Base-by-base conservation (phyloP, 2,113 vertebrate species). In the Platichthys stellatus region DNA sequence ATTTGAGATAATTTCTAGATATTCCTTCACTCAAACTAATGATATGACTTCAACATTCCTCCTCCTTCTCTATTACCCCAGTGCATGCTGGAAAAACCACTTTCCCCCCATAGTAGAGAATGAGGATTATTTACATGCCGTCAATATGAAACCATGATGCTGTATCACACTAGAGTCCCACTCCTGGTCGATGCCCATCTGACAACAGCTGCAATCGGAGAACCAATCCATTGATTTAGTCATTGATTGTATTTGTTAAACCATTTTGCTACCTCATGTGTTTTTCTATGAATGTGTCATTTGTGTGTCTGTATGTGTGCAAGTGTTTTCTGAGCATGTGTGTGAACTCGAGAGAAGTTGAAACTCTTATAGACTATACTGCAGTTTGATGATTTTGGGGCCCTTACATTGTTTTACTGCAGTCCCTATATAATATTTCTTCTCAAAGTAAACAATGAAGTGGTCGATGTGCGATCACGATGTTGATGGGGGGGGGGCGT, bases 221-320 rank as follows among this genome's bases (percentile, higher is more conserved):
- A 75, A 72, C 62, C 72, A 58, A 78, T 74, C 76, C 77, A 81
- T 51, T 13, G 12, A 53, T 53, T 28, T 70, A 47, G 49, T 69
- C 71, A 73, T 24, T 79, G 94, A 95, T 93, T 95, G 94, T 95
- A 93, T 90, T 89, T 88, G 86, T 89, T 86, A 85, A 85, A 88
- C 90, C 67, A 74, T 90, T 65, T 94, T 96, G 96, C 97, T 98
- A 98, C 97, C 97, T 99, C 97, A 96, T 57, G 12, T 93, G 90
- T 94, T 92, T 85, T 14, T 58, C 18, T 28, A 45, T 83, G 83
- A 86, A 85, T 83, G 81, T 90, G 73, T 85, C 23, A 20, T 74
- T 60, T 83, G 69, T 82, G 69, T 84, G 65, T 72, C 2, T 69
- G 47, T 65, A 82, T 80, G 85, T 85, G 87, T 83, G 83, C 87